Conservation (phyloP, 2,888 invertebrate species). For the Idaea aversata region DNA sequence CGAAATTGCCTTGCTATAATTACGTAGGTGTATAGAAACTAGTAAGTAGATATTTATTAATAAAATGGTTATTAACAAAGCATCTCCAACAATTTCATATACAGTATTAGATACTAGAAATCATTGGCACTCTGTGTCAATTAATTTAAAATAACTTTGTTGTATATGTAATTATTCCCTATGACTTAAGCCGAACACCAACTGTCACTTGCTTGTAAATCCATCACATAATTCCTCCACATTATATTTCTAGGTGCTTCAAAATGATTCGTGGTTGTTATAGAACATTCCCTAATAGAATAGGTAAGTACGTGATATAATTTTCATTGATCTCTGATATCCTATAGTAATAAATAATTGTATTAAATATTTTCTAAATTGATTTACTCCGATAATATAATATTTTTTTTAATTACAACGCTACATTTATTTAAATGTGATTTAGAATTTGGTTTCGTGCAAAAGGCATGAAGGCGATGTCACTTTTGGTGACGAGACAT, state of each 20-base stretch:
- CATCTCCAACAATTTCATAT: not conserved
- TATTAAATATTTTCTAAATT: constrained; percentile 48
- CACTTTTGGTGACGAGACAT: constrained; percentile 14
- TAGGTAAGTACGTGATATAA: constrained; percentile 26
- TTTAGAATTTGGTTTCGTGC: constrained; percentile 77
- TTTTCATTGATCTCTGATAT: constrained; percentile 33
- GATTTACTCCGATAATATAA: constrained; percentile 50
- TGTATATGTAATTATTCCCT: not conserved
- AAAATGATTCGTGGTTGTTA: constrained; percentile 21
- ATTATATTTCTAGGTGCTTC: constrained; percentile 23
- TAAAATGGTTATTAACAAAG: not conserved
- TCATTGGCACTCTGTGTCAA: not conserved
- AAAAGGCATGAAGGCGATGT: constrained; percentile 50
- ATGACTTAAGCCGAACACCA: constrained; percentile 13
- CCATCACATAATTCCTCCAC: constrained; percentile 8
- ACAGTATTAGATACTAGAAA: not conserved
- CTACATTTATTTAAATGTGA: constrained; percentile 67
- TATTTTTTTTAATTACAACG: constrained; percentile 49
- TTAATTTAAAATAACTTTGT: not conserved
- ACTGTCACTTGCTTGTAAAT: constrained; percentile 21
- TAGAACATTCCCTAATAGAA: constrained; percentile 24
- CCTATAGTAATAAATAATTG: constrained; percentile 46
- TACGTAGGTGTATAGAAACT: too few species aligned
- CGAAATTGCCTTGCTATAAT: too few species aligned
- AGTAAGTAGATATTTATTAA: not conserved